Evolutionary conservation across 2,888 invertebrate species (phyloP).

Genomic region (Glaucopsyche alexis): DNA sequence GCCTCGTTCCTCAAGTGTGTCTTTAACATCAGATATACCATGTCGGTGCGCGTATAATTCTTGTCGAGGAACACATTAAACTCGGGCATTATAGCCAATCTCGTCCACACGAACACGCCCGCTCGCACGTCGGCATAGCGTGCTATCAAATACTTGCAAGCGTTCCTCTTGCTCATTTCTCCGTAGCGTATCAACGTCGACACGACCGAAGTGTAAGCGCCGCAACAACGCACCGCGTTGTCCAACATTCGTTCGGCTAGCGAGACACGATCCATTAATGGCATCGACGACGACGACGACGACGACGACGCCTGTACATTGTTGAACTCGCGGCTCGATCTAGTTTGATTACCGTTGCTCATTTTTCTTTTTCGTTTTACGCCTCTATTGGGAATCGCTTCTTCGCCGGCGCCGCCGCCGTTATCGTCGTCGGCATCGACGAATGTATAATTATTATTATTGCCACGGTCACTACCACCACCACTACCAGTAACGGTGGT

Average conservation of each 20-base stretch:
- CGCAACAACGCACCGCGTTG: slow-evolving; percentile 29
- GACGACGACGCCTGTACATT: too few relatives aligned
- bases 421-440: too few relatives aligned
- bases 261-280: slow-evolving; percentile 4
- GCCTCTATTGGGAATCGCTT: too few relatives aligned
- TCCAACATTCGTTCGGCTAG: slow-evolving; percentile 30
- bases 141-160: slow-evolving; percentile 28
- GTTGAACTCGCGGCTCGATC: too few relatives aligned
- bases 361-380: too few relatives aligned
- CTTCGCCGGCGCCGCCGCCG: too few relatives aligned
- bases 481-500: background rate
- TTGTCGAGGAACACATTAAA: slow-evolving; percentile 26
- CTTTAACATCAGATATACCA: slow-evolving; percentile 25
- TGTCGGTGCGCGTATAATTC: slow-evolving; percentile 25
- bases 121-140: slow-evolving; percentile 28
- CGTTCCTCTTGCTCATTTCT: slow-evolving; percentile 26
- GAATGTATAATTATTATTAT: too few relatives aligned
- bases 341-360: too few relatives aligned
- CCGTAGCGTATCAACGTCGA: slow-evolving; percentile 32
- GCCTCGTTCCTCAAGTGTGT: slow-evolving; percentile 26
- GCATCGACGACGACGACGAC: too few relatives aligned
- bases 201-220: slow-evolving; percentile 29
- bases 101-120: slow-evolving; percentile 31
- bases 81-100: slow-evolving; percentile 26
- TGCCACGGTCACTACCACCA: too few relatives aligned